Evolutionary conservation across 2,797 vertebrate genomes (phyloP).

Genomic region (Carapus acus): DNA sequence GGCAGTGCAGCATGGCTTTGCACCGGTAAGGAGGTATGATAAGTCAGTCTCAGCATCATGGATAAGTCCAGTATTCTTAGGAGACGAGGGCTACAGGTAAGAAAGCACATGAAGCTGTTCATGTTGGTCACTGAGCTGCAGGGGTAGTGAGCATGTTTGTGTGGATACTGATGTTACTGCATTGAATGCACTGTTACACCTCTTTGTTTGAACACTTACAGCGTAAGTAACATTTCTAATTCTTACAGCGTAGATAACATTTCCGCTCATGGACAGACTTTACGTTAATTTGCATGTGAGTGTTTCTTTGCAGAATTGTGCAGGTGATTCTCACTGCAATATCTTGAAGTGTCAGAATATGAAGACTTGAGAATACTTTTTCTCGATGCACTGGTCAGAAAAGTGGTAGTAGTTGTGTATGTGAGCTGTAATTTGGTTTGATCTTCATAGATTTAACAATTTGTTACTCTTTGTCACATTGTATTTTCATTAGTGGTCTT

Average conservation of each 20-base stretch:
- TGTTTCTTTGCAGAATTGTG: conserved; percentile 16
- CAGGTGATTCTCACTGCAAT: conserved; percentile 6
- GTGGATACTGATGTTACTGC: conserved; percentile 9
- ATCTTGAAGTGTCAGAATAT: not conserved
- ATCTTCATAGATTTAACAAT: too few relatives aligned
- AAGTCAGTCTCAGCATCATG: conserved; percentile 70
- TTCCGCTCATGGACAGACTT: conserved; percentile 2
- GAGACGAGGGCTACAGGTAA: conserved; percentile 91
- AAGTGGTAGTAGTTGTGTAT: too few relatives aligned
- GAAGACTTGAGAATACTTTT: not conserved
- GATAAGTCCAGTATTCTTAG: conserved; percentile 92
- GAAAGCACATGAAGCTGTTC: conserved; percentile 35
- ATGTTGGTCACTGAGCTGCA: conserved; percentile 5
- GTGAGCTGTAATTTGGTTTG: too few relatives aligned
- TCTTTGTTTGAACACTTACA: conserved; percentile 46
- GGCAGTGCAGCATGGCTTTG: conserved; percentile 76
- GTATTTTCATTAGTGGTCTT: conserved; percentile 8
- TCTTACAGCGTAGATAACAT: conserved; percentile 35
- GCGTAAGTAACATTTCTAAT: too few relatives aligned
- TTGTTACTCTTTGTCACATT: conserved; percentile 9
- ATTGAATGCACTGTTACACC: conserved; percentile 30
- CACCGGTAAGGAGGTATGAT: conserved; percentile 70
- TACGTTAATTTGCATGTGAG: not conserved
- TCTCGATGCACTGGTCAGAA: too few relatives aligned
- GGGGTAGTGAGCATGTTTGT: conserved; percentile 25